Evolutionary conservation across 2,888 invertebrate genomes (phyloP).

Genomic region (Phyllotreta cruciferae): DNA sequence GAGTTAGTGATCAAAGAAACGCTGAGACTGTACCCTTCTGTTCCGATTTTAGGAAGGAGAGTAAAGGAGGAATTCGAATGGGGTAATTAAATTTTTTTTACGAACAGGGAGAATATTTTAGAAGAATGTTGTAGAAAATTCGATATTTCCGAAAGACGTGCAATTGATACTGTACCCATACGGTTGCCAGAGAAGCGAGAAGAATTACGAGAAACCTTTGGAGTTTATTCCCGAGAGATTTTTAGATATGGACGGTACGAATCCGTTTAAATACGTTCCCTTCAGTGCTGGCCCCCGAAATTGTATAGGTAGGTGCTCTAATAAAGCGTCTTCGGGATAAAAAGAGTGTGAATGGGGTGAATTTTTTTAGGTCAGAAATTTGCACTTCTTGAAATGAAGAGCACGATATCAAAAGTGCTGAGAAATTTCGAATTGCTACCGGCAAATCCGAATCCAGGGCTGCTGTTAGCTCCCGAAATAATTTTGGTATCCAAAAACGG

Average conservation of each 20-base stretch:
- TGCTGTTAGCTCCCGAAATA: conserved; percentile 59
- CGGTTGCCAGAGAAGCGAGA: conserved; percentile 50
- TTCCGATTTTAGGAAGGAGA: conserved; percentile 20
- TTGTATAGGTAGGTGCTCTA: conserved; percentile 53
- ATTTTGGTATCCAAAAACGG: conserved; percentile 62
- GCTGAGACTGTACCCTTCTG: conserved; percentile 52
- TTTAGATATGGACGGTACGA: conserved; percentile 54
- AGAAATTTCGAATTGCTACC: conserved; percentile 58
- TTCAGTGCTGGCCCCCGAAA: conserved; percentile 73
- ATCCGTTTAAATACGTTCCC: conserved; percentile 65
- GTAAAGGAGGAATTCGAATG: conserved; percentile 18
- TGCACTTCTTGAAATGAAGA: conserved; percentile 65
- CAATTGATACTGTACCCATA: background rate
- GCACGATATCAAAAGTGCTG: conserved; percentile 62
- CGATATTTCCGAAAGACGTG: conserved; percentile 5
- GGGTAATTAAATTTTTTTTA: conserved; percentile 13
- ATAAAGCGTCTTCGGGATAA: background rate
- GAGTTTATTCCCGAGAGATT: conserved; percentile 65
- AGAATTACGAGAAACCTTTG: conserved; percentile 64
- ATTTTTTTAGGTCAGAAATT: conserved; percentile 57
- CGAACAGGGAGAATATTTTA: background rate
- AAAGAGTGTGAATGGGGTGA: background rate
- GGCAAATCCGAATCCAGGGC: conserved; percentile 53
- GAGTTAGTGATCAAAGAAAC: conserved; percentile 65
- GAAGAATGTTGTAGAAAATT: conserved; percentile 12